Evolutionary conservation across 2,888 invertebrate species (phyloP), one percentile per base, ranked within the genome.

Genomic region (Apotomis capreana): DNA sequence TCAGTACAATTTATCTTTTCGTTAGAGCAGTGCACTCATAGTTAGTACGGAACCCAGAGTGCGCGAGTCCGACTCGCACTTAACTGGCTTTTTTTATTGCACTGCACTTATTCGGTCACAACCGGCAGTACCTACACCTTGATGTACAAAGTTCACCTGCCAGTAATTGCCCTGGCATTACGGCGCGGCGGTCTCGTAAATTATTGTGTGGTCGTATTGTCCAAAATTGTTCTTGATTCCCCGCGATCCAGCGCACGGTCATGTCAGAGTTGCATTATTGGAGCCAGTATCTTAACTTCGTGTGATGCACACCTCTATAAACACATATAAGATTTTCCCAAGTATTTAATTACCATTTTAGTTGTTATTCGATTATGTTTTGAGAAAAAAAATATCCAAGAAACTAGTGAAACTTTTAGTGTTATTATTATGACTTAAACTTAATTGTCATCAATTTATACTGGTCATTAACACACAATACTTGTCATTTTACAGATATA

Each of bases 121-220:
- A 54, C 40, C 51, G 58, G 64, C 70, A 54, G 54, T 64, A 60
- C 26, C 26, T 26, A 26, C 60, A 60, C 49, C 65, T 70, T 61
- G 61, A 62, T 69, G 70, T 15, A 64, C 54, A 57, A 68, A 71
- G 62, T 71, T 71, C 61, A 71, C 71, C 26, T 61, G 57, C 62
- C 13, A 57, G 60, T 40, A 62, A 68, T 67, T 68, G 67, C 67
- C 57, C 51, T 62, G 71, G 67, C 67, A 71, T 71, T 71, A 67
- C 37, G 36, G 49, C 61, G 46, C 37, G 36, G 49, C 61, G 46
- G 46, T 49, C 37, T 54, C 71, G 67, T 67, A 71, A 70, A 71
- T 67, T 67, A 71, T 67, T 67, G 5, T 68, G 62, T 55, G 55
- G 67, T 68, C 67, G 26, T 57, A 68, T 67, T 67, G 62, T 71